Evolutionary conservation across 2,888 invertebrate genomes (phyloP).

Genomic region (Cheilosia pagana): DNA sequence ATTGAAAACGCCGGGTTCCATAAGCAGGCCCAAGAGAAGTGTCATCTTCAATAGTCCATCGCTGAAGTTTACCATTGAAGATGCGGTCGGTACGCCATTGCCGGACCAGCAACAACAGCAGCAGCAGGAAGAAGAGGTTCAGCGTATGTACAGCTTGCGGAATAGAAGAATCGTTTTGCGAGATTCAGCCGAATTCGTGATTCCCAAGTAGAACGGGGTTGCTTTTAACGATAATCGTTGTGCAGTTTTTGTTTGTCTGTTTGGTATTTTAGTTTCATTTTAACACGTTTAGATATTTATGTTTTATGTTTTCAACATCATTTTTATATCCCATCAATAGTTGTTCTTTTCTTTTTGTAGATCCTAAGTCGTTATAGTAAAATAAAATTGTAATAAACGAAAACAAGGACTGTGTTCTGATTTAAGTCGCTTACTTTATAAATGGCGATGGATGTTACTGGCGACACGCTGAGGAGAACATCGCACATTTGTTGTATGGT

Average conservation of each 20-base stretch:
- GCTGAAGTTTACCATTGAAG: conserved; percentile 79
- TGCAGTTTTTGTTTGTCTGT: background rate
- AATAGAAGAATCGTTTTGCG: conserved; percentile 77
- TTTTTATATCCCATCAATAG: background rate
- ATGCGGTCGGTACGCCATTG: conserved; percentile 65
- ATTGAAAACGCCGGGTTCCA: conserved; percentile 80
- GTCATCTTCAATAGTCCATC: conserved; percentile 80
- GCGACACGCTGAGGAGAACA: no score
- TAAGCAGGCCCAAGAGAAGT: conserved; percentile 74
- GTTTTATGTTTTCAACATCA: background rate
- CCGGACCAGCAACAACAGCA: background rate
- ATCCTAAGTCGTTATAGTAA: background rate
- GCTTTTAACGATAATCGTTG: background rate
- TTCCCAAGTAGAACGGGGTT: conserved; percentile 69
- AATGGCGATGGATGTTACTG: no score
- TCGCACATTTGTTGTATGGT: no score
- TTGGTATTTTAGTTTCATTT: background rate
- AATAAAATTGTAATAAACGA: conserved; percentile 5
- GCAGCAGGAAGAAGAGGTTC: conserved; percentile 21
- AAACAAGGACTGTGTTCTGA: background rate
- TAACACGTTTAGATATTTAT: background rate
- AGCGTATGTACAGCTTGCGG: conserved; percentile 76
- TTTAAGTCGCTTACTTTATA: background rate
- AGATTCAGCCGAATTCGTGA: conserved; percentile 76
- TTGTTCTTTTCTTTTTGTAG: background rate